Percentiles rank a stretch among this genome's conserved stretches.
These are phyloP conservation scores for Asarcornis scutulata DNA, from an alignment of 2,113 vertebrate species.

Conservation along the genomic window DNA sequence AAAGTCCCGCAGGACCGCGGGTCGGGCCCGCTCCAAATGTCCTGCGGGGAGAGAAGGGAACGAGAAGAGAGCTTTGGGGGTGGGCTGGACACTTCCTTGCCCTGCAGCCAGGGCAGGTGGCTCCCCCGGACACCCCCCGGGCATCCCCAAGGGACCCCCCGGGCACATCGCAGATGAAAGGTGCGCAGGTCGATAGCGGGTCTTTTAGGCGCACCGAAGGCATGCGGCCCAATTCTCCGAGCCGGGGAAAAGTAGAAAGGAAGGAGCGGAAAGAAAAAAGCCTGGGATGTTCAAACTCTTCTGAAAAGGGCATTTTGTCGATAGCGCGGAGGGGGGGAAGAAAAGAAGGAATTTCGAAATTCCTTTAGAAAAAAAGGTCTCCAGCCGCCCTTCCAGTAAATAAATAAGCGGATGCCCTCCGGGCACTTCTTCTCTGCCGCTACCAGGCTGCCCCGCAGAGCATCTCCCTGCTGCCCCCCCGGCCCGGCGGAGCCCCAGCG, in stretches of 20 bases:
- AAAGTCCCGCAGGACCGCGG: not conserved
- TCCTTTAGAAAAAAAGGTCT: constrained; percentile 21
- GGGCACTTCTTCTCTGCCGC: not conserved
- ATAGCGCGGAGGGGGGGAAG: not conserved
- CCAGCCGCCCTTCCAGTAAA: not conserved
- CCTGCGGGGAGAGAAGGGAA: not conserved
- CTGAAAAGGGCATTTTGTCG: not conserved
- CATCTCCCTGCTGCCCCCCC: not conserved
- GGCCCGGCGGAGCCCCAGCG: too few species aligned
- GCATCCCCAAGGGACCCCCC: too few species aligned
- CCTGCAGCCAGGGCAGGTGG: not conserved
- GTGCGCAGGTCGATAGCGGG: not conserved
- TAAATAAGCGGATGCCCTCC: not conserved
- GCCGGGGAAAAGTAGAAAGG: not conserved
- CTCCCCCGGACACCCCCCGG: too few species aligned
- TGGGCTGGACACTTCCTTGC: not conserved
- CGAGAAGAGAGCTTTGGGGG: not conserved
- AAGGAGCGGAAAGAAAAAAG: not conserved
- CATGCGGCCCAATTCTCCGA: not conserved
- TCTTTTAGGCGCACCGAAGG: not conserved
- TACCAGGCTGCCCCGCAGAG: not conserved
- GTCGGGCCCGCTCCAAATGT: not conserved
- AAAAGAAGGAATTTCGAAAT: not conserved
- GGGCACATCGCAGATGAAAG: not conserved
- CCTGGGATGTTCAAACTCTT: not conserved